These are phyloP conservation scores for Calyptommatus sinebrachiatus DNA, from an alignment of 2,113 vertebrate genomes.

Conservation along the genomic window DNA sequence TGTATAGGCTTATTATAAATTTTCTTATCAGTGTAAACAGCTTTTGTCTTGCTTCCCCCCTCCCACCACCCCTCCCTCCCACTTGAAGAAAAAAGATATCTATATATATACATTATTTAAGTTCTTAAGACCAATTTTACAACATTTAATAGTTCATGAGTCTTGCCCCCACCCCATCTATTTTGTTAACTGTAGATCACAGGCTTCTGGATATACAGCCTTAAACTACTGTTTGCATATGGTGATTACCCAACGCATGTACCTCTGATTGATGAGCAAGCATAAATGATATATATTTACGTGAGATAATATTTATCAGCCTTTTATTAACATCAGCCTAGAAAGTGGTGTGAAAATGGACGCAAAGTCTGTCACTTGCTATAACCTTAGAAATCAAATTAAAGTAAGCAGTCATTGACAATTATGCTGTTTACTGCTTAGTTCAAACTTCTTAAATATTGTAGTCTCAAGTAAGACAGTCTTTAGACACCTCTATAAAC, in stretches of 20 bases:
- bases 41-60: too few relatives aligned
- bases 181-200: too few relatives aligned
- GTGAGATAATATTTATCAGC: not conserved
- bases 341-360: not conserved
- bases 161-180: too few relatives aligned
- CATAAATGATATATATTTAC: not conserved
- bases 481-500: not conserved
- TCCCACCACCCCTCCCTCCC: too few relatives aligned
- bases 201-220: too few relatives aligned
- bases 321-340: not conserved
- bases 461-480: not conserved
- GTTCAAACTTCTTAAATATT: not conserved
- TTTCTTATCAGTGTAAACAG: too few relatives aligned
- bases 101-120: too few relatives aligned
- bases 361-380: not conserved
- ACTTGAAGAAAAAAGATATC: too few relatives aligned
- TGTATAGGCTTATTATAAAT: too few relatives aligned
- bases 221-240: not conserved
- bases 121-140: too few relatives aligned
- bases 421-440: not conserved
- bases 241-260: not conserved
- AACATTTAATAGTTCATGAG: too few relatives aligned
- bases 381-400: not conserved
- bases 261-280: not conserved
- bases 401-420: not conserved